These are phyloP conservation scores for Heliocidaris tuberculata DNA, from an alignment of 35 echinoderm and acorn worm species.

Conservation along the genomic window DNA sequence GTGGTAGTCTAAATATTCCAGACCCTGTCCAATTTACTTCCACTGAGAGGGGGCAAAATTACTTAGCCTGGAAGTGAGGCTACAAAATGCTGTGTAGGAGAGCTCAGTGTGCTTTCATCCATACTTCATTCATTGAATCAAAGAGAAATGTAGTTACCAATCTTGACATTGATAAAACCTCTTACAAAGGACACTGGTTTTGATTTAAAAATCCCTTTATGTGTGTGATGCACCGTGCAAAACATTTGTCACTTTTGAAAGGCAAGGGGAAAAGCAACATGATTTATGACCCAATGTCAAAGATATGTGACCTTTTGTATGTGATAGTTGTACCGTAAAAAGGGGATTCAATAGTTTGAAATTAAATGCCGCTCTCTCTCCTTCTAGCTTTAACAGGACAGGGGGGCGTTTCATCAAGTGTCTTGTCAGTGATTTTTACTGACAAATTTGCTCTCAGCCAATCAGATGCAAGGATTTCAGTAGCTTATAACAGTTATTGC, in stretches of 20 bases:
- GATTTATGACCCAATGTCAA: not conserved
- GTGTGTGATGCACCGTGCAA: not conserved
- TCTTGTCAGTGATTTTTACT: no score
- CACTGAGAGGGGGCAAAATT: no score
- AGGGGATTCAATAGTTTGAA: not conserved
- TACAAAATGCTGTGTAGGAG: not conserved
- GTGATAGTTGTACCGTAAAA: not conserved
- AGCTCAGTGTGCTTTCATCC: not conserved
- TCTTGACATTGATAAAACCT: not conserved
- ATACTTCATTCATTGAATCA: not conserved
- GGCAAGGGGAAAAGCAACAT: not conserved
- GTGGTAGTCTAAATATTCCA: no score
- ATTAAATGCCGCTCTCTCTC: not conserved
- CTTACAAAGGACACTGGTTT: not conserved
- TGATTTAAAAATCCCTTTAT: not conserved
- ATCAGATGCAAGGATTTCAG: no score
- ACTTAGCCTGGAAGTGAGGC: not conserved
- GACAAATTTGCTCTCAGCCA: no score
- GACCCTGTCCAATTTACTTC: no score
- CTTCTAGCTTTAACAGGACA: not conserved
- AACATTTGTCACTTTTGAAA: not conserved
- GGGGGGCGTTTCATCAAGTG: no score
- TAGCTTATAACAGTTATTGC: no score
- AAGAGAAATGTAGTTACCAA: not conserved
- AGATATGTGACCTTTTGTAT: conserved; percentile 18